Evolutionary conservation across 2,888 invertebrate genomes (phyloP), one percentile per base, ranked within the genome.

Genomic region (Hypolimnas misippus): DNA sequence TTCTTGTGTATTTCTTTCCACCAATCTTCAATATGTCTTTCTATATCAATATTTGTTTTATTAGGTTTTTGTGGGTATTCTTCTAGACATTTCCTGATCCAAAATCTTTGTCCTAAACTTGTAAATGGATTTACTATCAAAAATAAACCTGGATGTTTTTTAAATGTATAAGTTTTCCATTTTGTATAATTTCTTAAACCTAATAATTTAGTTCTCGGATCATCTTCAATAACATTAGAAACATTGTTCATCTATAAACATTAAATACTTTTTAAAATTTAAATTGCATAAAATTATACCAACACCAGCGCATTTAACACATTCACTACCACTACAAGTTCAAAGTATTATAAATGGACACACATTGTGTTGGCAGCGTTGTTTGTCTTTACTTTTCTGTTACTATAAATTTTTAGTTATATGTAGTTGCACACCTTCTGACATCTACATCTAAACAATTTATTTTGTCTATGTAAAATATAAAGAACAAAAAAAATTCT

Each of bases 71-170:
- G 93, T 0, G 98, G 94, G 82, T 96, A 98, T 70, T 96, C 95
- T 73, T 93, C 92, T 49, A 98, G 83, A 79, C 97, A 96, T 81
- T 95, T 94, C 56, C 94, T 87, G 19, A 96, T 95, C 98, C 98
- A 98, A 80, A 96, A 96, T 60, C 95, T 93, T 83, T 98, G 97
- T 0, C 97, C 97, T 21, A 89, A 76, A 6, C 86, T 70, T 29
- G 95, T 96, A 80, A 98, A 98, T 14, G 98, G 97, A 86, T 98
- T 97, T 73, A 91, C 93, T 63, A 98, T 95, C 56, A 96, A 93
- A 70, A 97, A 84, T 54, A 98, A 92, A n/a, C 98, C 97, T 64
- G 95, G 94, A 68, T 94, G 93, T 38, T 91, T 79, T n/a, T 75
- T 72, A 21, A 96, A 87, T 67, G 92, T 88, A 77, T 91, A 96